Conservation (phyloP, 2,113 vertebrate genomes). For the Apteryx mantelli region DNA sequence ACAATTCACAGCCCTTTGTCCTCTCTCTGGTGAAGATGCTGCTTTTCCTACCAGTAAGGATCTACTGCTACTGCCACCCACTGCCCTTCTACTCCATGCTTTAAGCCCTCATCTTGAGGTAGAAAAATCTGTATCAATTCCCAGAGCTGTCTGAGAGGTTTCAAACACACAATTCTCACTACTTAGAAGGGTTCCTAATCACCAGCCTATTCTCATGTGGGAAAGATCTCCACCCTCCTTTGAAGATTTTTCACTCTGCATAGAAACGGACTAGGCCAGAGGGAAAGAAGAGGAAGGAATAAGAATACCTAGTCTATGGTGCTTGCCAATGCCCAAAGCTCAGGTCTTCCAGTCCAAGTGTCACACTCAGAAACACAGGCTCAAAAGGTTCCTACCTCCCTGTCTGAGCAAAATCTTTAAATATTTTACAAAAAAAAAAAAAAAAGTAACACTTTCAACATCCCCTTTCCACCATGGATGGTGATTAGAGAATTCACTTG, state of each 20-base stretch:
- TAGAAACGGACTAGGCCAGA: background rate
- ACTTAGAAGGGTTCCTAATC: background rate
- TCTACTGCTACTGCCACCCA: background rate
- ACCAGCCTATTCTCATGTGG: background rate
- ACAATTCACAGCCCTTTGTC: background rate
- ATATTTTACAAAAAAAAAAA: background rate
- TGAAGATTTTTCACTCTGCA: background rate
- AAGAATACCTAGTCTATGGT: background rate
- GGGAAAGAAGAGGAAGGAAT: background rate
- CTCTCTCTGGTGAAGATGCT: background rate
- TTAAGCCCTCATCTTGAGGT: background rate
- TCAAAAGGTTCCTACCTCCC: background rate
- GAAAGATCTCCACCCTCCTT: background rate
- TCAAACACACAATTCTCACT: background rate
- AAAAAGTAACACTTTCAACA: background rate
- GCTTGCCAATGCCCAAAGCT: background rate
- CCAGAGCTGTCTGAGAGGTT: background rate
- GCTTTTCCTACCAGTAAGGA: background rate
- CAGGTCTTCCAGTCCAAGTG: background rate
- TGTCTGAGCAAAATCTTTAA: background rate
- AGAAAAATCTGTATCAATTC: background rate
- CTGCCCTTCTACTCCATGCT: background rate
- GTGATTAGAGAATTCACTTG: background rate
- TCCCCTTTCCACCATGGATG: background rate
- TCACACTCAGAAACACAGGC: background rate